phyloP scores from a whole-genome alignment of 2,113 vertebrate genomes.

The Ciconia stormi region DNA sequence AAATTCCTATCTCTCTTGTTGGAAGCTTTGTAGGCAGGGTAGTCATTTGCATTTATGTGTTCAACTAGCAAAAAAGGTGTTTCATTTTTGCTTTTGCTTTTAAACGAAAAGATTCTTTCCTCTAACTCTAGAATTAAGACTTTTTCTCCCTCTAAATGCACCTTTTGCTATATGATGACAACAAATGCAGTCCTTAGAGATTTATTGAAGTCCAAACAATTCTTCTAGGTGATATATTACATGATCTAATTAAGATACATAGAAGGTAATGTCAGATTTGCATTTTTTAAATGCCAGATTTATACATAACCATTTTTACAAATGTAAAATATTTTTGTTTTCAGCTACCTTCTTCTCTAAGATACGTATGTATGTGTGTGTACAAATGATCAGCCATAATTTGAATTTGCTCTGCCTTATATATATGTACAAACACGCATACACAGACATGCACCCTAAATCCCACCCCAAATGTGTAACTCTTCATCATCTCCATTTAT shows the following conservation, averaged over 20 bases:
- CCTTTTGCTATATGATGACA: conserved; percentile 17
- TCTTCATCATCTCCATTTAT: neutral
- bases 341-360: neutral
- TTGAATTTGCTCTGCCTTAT: neutral
- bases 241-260: conserved; percentile 22
- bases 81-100: conserved; percentile 32
- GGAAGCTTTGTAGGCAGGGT: conserved; percentile 4
- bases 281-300: neutral
- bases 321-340: neutral
- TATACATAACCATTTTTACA: neutral
- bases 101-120: neutral
- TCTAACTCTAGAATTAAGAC: neutral
- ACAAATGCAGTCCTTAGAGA: conserved; percentile 23
- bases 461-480: neutral
- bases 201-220: conserved; percentile 37
- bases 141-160: neutral
- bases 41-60: conserved; percentile 33
- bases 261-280: neutral
- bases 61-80: conserved; percentile 7
- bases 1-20: conserved; percentile 33
- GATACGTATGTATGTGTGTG: neutral
- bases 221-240: conserved; percentile 24
- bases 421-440: neutral
- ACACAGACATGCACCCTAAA: neutral
- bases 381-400: neutral